phyloP scores from a whole-genome alignment of 2,888 invertebrate species.

The Latrodectus elegans region DNA sequence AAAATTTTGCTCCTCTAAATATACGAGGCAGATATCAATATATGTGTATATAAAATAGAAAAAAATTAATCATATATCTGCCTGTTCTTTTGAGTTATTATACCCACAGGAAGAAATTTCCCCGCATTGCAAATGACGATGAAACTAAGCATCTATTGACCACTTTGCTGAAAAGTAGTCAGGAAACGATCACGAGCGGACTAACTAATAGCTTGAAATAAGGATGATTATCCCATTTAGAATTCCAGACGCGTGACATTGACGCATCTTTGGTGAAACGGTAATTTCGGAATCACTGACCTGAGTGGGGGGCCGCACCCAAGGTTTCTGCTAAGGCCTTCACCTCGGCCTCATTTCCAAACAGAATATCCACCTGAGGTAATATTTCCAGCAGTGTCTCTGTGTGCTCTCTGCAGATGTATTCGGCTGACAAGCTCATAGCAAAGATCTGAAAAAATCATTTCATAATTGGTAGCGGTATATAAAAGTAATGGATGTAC shows the following conservation, averaged over 20 bases:
- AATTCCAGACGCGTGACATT: neutral
- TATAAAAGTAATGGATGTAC: neutral
- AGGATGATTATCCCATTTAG: neutral
- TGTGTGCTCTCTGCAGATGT: conserved; percentile 90
- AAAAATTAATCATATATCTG: too few relatives aligned
- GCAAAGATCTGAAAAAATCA: conserved; percentile 78
- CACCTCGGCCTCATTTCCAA: conserved; percentile 75
- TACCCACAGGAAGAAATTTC: too few relatives aligned
- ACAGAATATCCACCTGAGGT: conserved; percentile 94
- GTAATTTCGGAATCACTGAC: conserved; percentile 21
- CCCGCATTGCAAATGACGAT: too few relatives aligned
- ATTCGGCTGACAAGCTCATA: conserved; percentile 97
- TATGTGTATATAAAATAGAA: too few relatives aligned
- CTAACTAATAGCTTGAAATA: neutral
- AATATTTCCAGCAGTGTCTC: conserved; percentile 85
- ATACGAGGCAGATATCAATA: too few relatives aligned
- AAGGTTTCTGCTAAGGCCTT: conserved; percentile 22
- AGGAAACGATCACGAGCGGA: neutral
- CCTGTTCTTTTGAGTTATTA: too few relatives aligned
- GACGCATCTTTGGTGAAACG: neutral
- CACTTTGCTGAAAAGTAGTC: too few relatives aligned
- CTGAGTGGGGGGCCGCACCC: conserved; percentile 6
- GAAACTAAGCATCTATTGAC: too few relatives aligned
- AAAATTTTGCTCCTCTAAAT: too few relatives aligned
- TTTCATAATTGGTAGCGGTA: neutral